phyloP scores from a whole-genome alignment of 2,888 invertebrate species.

The Rotaria socialis region DNA sequence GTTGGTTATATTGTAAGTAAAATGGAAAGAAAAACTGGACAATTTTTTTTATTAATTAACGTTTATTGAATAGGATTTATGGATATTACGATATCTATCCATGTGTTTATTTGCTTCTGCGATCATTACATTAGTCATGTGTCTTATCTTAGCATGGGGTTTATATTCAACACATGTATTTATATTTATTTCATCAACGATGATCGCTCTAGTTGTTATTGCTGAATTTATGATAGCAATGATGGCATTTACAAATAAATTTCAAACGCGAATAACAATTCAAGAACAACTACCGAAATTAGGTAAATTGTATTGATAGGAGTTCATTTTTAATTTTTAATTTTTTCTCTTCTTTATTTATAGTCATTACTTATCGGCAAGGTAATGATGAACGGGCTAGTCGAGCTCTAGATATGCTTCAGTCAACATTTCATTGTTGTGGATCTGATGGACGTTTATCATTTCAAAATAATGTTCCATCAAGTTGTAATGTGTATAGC shows the following conservation, averaged over 20 bases:
- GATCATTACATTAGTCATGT: conserved; percentile 19
- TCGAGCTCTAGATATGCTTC: conserved; percentile 4
- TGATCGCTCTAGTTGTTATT: neutral
- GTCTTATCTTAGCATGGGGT: conserved; percentile 28
- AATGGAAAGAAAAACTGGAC: neutral
- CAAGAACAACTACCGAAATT: conserved; percentile 36
- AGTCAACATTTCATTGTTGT: neutral
- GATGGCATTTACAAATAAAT: conserved; percentile 15
- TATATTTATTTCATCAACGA: conserved; percentile 15
- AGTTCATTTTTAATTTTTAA: neutral
- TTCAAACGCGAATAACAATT: neutral
- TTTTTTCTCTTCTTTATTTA: neutral
- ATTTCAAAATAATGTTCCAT: conserved; percentile 16
- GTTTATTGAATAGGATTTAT: neutral
- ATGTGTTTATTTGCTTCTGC: neutral
- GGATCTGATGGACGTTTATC: conserved; percentile 37
- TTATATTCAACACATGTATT: conserved; percentile 15
- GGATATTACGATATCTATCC: conserved; percentile 7
- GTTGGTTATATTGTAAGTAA: conserved; percentile 23
- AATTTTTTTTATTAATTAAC: neutral
- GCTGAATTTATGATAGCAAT: neutral
- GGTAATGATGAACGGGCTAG: conserved; percentile 16
- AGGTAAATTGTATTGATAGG: neutral
- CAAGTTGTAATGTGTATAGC: conserved; percentile 15
- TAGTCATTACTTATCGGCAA: conserved; percentile 27